Conservation (phyloP, 30 jellyfish, hydroid and myxozoan genomes). For the Turritopsis dohrnii region DNA sequence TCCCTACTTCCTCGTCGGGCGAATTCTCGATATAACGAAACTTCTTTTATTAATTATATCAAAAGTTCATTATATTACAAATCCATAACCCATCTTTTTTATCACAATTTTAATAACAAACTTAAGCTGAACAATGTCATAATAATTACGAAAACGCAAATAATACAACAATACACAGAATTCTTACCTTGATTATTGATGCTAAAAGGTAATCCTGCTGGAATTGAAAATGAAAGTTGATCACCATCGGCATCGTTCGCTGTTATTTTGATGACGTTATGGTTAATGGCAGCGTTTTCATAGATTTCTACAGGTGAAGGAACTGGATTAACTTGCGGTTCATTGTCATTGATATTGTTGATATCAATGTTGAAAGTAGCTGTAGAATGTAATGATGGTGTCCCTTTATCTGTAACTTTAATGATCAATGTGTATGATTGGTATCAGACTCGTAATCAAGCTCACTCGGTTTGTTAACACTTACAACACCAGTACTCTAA, state of each 20-base stretch:
- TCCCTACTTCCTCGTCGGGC: too few relatives aligned
- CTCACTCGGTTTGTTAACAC: conserved; percentile 3
- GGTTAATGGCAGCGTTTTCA: conserved; percentile 41
- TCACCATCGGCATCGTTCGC: conserved; percentile 54
- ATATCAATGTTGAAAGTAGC: conserved; percentile 33
- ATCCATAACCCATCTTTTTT: too few relatives aligned
- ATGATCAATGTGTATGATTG: conserved; percentile 43
- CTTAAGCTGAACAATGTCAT: conserved; percentile 4
- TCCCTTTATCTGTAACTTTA: conserved; percentile 62
- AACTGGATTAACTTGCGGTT: conserved; percentile 38
- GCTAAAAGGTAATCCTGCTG: conserved; percentile 14
- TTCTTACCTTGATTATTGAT: background rate
- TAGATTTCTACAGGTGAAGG: conserved; percentile 26
- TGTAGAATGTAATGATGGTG: conserved; percentile 50
- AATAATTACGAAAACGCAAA: too few relatives aligned
- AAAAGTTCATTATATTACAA: too few relatives aligned
- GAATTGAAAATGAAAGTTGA: background rate
- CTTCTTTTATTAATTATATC: too few relatives aligned
- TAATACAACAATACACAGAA: background rate
- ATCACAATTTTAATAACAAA: background rate
- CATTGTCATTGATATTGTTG: conserved; percentile 68
- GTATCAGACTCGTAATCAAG: conserved; percentile 13
- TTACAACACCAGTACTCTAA: background rate
- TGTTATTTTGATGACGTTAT: conserved; percentile 45
- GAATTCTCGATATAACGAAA: too few relatives aligned